Evolutionary conservation across 2,797 vertebrate species (phyloP).

Genomic region (Sarcophilus harrisii): DNA sequence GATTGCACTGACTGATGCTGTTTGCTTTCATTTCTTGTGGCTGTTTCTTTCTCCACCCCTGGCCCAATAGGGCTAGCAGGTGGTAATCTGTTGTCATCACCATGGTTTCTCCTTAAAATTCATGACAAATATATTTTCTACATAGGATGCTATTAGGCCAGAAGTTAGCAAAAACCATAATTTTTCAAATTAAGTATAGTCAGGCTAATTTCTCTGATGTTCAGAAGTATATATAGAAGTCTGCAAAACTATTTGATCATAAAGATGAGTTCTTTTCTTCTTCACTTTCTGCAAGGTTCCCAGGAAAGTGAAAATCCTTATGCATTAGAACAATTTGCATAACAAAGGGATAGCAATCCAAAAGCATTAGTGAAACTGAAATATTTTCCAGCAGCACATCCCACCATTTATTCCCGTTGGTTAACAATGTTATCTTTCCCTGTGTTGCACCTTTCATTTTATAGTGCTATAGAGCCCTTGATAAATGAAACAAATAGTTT

Average conservation of each 20-base stretch:
- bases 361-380: conserved; percentile 60
- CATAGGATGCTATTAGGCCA: neutral
- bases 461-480: conserved; percentile 46
- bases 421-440: conserved; percentile 61
- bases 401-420: conserved; percentile 45
- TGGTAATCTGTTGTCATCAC: neutral
- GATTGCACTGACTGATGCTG: neutral
- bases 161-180: neutral
- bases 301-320: conserved; percentile 46
- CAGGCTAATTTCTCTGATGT: conserved; percentile 23
- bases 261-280: conserved; percentile 10
- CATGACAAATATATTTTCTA: neutral
- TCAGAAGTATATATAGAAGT: neutral
- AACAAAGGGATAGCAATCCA: conserved; percentile 59
- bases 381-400: conserved; percentile 50
- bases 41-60: neutral
- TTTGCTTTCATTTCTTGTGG: conserved; percentile 30
- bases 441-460: conserved; percentile 51
- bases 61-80: neutral
- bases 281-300: conserved; percentile 32
- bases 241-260: conserved; percentile 14
- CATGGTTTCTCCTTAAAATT: conserved; percentile 25
- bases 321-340: conserved; percentile 54
- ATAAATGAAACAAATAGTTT: conserved; percentile 55
- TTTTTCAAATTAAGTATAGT: conserved; percentile 14